Percentiles rank a stretch among this genome's conserved stretches.
phyloP scores from a whole-genome alignment of 2,797 vertebrate species.

The Melanotaenia maccullochi region DNA sequence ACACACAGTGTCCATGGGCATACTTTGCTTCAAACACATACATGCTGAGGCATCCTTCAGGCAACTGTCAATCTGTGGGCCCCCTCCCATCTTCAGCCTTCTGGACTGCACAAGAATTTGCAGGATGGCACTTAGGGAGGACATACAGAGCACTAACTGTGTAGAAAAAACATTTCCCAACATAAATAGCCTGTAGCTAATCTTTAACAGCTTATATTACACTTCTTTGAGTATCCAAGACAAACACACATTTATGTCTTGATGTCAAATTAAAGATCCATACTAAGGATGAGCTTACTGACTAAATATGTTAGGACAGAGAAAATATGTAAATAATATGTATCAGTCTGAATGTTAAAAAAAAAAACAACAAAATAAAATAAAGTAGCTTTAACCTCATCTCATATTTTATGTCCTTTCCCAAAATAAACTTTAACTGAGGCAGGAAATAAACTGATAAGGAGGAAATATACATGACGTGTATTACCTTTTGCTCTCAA shows the following conservation, averaged over 20 bases:
- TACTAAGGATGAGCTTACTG: constrained; percentile 17
- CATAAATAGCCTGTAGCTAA: constrained; percentile 67
- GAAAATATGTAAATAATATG: constrained; percentile 22
- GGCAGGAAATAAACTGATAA: not conserved
- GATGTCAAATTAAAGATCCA: constrained; percentile 44
- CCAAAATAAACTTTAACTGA: not conserved
- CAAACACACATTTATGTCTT: constrained; percentile 48
- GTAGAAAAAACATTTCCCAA: constrained; percentile 43
- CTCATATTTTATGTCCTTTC: not conserved
- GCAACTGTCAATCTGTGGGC: constrained; percentile 60
- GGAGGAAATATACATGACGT: not conserved
- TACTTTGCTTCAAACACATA: constrained; percentile 19
- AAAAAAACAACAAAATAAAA: too few relatives aligned
- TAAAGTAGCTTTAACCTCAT: not conserved
- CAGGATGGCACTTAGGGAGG: constrained; percentile 30
- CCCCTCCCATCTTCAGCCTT: constrained; percentile 17
- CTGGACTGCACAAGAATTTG: constrained; percentile 31
- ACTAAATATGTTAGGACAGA: constrained; percentile 11
- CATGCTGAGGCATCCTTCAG: constrained; percentile 49
- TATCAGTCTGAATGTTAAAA: not conserved
- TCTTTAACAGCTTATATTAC: constrained; percentile 43
- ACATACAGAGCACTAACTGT: constrained; percentile 24
- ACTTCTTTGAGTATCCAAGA: constrained; percentile 44
- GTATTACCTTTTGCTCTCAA: not conserved
- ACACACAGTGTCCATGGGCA: constrained; percentile 26